A percentile compares a stretch with the other conserved stretches of the same genome.
Evolutionary conservation across 2,888 invertebrate genomes (phyloP).

Genomic region (Malachius bipustulatus): DNA sequence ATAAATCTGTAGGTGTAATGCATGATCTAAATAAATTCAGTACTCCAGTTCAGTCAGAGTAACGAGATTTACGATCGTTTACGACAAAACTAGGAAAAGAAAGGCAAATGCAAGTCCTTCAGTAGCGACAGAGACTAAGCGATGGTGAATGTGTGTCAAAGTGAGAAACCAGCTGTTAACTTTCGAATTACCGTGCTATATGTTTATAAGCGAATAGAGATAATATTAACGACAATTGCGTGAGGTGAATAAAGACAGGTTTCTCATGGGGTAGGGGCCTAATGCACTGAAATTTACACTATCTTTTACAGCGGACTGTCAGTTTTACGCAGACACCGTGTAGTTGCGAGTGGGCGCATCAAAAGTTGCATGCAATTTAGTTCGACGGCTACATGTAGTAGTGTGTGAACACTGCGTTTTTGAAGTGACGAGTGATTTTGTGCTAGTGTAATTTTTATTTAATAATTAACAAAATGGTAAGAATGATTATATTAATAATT

Average conservation of each 20-base stretch:
- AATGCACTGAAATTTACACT: constrained; percentile 1
- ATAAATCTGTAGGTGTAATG: too few species aligned
- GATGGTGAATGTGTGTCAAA: background rate
- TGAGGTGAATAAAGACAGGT: background rate
- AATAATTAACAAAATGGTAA: too few species aligned
- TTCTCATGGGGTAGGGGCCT: background rate
- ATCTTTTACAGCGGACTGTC: background rate
- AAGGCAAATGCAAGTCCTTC: background rate
- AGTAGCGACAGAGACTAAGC: background rate
- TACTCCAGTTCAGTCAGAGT: too few species aligned
- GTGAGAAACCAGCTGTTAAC: background rate
- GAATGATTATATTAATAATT: too few species aligned
- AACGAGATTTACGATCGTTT: too few species aligned
- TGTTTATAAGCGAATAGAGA: constrained; percentile 1
- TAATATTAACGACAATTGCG: background rate
- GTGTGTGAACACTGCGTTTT: too few species aligned
- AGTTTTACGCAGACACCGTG: background rate
- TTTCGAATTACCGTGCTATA: background rate
- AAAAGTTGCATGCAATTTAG: background rate
- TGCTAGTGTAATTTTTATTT: too few species aligned
- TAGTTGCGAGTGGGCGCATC: background rate
- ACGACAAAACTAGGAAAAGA: constrained; percentile 1
- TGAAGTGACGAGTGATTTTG: too few species aligned
- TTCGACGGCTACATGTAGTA: constrained; percentile 3
- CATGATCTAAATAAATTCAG: too few species aligned